phyloP scores from a whole-genome alignment of 2,113 vertebrate species.

The Atlantisia rogersi region DNA sequence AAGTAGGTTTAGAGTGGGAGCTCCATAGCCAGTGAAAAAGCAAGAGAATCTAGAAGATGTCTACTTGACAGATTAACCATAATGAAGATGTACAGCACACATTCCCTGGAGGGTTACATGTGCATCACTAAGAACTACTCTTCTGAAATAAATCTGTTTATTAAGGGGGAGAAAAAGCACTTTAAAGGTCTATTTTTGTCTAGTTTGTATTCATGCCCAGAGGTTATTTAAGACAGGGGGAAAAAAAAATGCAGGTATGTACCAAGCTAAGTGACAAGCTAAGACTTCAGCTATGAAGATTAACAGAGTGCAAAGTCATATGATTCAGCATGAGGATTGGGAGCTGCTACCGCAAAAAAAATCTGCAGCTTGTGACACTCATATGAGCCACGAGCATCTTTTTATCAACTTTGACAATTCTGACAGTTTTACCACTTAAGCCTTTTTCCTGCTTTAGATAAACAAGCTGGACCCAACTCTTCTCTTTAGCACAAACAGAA shows the following conservation, averaged over 20 bases:
- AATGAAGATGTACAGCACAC: not conserved
- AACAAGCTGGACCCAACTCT: not conserved
- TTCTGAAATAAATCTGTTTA: constrained; percentile 3
- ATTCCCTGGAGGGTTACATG: not conserved
- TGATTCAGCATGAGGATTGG: not conserved
- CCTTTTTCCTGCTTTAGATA: not conserved
- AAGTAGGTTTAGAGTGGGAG: not conserved
- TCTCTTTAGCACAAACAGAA: not conserved
- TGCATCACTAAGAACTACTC: not conserved
- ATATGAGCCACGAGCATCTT: not conserved
- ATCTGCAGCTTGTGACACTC: not conserved
- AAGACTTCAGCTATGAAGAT: not conserved
- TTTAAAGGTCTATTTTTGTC: not conserved
- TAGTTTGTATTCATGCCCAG: not conserved
- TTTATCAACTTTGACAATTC: not conserved
- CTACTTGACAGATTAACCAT: not conserved
- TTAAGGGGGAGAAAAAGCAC: not conserved
- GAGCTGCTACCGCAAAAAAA: not conserved
- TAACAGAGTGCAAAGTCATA: not conserved
- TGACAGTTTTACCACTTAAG: not conserved
- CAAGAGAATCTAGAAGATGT: not conserved
- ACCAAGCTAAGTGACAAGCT: not conserved
- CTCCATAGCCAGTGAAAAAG: not conserved
- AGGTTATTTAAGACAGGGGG: not conserved
- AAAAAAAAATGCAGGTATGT: not conserved